Evolutionary conservation across 2,113 vertebrate genomes (phyloP).

Genomic region (Pantherophis guttatus): DNA sequence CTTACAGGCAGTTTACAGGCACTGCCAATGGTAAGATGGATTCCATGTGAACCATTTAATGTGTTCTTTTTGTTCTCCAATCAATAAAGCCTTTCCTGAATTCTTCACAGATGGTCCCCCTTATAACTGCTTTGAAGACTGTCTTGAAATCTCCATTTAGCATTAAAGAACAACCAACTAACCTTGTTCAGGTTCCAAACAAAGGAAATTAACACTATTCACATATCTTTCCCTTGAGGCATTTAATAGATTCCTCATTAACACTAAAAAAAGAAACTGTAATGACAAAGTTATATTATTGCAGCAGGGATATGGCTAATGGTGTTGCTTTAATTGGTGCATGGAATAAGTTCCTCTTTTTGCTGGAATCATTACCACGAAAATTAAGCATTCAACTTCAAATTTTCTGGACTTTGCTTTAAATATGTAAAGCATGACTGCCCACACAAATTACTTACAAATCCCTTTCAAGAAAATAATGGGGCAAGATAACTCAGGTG

Average conservation of each 20-base stretch:
- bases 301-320: conserved; percentile 51
- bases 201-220: conserved; percentile 36
- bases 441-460: conserved; percentile 21
- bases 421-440: conserved; percentile 25
- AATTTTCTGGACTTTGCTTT: conserved; percentile 30
- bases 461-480: conserved; percentile 18
- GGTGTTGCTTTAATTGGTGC: conserved; percentile 29
- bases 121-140: conserved; percentile 5
- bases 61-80: conserved; percentile 1
- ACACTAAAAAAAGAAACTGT: conserved; percentile 46
- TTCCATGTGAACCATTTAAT: not conserved
- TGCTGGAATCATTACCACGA: conserved; percentile 28
- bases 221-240: conserved; percentile 37
- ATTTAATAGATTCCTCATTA: conserved; percentile 54
- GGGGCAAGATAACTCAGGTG: conserved; percentile 20
- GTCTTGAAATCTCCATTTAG: conserved; percentile 14
- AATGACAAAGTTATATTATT: conserved; percentile 38
- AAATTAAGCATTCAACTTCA: conserved; percentile 36
- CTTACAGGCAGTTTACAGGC: not conserved
- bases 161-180: conserved; percentile 31
- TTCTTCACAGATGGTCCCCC: not conserved
- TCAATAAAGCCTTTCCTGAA: conserved; percentile 14
- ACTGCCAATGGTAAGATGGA: not conserved
- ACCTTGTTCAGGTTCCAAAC: conserved; percentile 16
- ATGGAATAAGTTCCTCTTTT: conserved; percentile 27